Evolutionary conservation across 30 jellyfish, hydroid and myxozoan genomes (phyloP), one percentile per base, ranked within the genome.

Genomic region (Cassiopea xamachana): DNA sequence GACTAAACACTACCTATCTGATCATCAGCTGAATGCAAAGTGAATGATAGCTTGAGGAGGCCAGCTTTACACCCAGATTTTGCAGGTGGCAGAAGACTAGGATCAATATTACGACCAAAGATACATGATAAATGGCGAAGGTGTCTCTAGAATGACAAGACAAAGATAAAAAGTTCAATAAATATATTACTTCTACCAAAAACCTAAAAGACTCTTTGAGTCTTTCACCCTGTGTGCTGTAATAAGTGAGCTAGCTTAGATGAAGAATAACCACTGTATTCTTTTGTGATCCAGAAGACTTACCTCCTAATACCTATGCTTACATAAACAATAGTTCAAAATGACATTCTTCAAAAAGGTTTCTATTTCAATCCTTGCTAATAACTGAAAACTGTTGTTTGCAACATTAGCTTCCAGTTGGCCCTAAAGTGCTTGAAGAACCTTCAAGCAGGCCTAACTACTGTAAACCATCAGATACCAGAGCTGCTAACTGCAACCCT

Each of bases 101-200:
- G 92, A 51, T 93, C 98, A 68, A 93, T 84, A 73, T 89, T 93
- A 46, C 98, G 72, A 44, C 98, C 98, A 81, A 93, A 83, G 73
- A 93, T 79, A 64, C 98, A 89, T 7, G 98, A 87, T 69, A 93
- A 77, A 60, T 93, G 98, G 3, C 98, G 97, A 79, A 93, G 91
- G 43, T 95, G 94, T 39, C 98, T 58, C 93, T 85, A 58, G 51
- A 43, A 69, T 2, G 1, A 46, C 16, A 72, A 70, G 10, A 39
- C 44, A 82, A 12, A 46, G 49, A 62, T 62, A 13, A 5, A 58
- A 58, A 7, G 7, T 5, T 58, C 13, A 58, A 7, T 58, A 13
- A 13, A 7, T 58, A 58, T 58, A 5, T 58, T 5, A 58, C 12
- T 13, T 5, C 13, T 58, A 5, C 69, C 69, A 58, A 13, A 13